These are phyloP conservation scores for Platerodrilus igneus DNA, from an alignment of 2,888 invertebrate genomes.

Conservation along the genomic window DNA sequence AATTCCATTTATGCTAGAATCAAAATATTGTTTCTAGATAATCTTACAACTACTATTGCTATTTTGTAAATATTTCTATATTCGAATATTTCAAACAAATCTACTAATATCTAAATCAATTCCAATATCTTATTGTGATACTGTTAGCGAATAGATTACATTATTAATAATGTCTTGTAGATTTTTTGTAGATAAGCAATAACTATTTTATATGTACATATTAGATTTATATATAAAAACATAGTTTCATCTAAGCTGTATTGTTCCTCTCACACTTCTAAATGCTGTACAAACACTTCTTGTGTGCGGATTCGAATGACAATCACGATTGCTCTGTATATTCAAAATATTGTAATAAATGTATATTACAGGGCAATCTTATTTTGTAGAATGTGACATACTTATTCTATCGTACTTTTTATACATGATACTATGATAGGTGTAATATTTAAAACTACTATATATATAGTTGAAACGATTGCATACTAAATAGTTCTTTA, in stretches of 20 bases:
- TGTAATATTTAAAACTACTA: slow-evolving; percentile 10
- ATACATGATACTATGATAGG: slow-evolving; percentile 8
- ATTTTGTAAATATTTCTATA: too few relatives aligned
- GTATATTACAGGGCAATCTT: slow-evolving; percentile 22
- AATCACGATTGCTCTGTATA: slow-evolving; percentile 24
- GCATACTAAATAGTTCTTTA: too few relatives aligned
- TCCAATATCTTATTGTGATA: slow-evolving; percentile 1
- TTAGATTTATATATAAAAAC: too few relatives aligned
- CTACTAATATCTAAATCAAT: too few relatives aligned
- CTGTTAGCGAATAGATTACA: slow-evolving; percentile 2
- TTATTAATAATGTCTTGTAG: background rate
- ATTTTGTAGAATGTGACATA: slow-evolving; percentile 17
- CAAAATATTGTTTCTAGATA: too few relatives aligned
- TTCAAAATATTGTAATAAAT: slow-evolving; percentile 18
- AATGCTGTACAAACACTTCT: slow-evolving; percentile 18
- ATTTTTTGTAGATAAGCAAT: background rate
- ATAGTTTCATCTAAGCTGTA: slow-evolving; percentile 6
- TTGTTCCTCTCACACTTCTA: slow-evolving; percentile 13
- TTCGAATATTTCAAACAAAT: too few relatives aligned
- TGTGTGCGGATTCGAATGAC: slow-evolving; percentile 21
- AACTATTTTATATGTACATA: too few relatives aligned
- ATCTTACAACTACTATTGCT: too few relatives aligned
- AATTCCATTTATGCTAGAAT: too few relatives aligned
- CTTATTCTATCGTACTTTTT: slow-evolving; percentile 10
- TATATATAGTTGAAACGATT: too few relatives aligned